Evolutionary conservation across 2,113 vertebrate species (phyloP).

Genomic region (Cynopterus brachyotis): DNA sequence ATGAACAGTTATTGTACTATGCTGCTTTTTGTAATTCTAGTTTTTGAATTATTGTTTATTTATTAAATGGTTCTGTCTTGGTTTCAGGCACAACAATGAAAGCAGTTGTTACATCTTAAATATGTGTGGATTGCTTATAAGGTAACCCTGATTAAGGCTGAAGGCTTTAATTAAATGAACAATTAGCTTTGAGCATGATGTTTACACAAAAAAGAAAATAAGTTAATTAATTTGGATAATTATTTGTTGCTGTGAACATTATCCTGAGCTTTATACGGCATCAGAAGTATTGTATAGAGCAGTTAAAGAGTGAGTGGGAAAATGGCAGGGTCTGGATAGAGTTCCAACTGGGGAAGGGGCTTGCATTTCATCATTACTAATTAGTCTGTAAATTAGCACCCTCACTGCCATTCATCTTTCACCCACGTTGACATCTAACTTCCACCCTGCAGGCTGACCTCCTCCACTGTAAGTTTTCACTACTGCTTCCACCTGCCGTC

Average conservation of each 20-base stretch:
- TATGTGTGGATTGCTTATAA: not conserved
- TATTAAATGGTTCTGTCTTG: not conserved
- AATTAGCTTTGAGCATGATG: constrained; percentile 44
- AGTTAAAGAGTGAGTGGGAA: not conserved
- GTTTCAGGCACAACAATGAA: not conserved
- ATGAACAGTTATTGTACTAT: too few species aligned
- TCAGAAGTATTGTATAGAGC: not conserved
- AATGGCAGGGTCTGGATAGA: not conserved
- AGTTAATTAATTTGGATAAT: constrained; percentile 55
- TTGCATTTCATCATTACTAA: not conserved
- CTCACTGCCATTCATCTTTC: not conserved
- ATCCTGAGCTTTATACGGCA: not conserved
- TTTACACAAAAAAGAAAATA: constrained; percentile 58
- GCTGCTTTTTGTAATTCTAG: not conserved
- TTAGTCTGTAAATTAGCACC: constrained; percentile 19
- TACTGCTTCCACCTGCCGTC: not conserved
- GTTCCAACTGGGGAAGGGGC: not conserved
- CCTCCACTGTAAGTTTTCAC: not conserved
- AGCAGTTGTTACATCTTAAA: not conserved
- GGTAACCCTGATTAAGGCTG: not conserved
- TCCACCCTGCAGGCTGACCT: constrained; percentile 1
- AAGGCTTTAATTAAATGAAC: constrained; percentile 64
- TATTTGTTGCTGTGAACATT: constrained; percentile 12
- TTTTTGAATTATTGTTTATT: not conserved
- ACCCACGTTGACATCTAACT: not conserved